phyloP scores from a whole-genome alignment of 2,113 vertebrate species.

The Atlantisia rogersi region DNA sequence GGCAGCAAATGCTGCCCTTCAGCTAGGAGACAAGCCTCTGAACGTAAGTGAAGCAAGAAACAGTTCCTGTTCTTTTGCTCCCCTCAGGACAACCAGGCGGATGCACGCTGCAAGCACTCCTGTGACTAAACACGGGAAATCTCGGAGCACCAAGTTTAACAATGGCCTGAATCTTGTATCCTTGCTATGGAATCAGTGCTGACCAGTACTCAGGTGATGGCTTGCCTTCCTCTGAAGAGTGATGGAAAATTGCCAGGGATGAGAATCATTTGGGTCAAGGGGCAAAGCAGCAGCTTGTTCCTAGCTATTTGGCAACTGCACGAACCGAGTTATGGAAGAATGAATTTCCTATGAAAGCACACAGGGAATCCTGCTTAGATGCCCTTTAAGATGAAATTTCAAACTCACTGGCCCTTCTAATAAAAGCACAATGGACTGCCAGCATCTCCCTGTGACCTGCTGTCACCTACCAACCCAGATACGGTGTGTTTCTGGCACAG shows the following conservation, averaged over 20 bases:
- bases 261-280: background rate
- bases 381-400: background rate
- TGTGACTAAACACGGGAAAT: background rate
- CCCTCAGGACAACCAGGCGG: background rate
- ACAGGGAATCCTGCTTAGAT: background rate
- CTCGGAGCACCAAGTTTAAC: background rate
- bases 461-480: background rate
- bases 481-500: background rate
- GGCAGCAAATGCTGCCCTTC: background rate
- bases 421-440: background rate
- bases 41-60: background rate
- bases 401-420: background rate
- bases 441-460: background rate
- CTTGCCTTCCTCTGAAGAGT: background rate
- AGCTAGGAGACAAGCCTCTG: background rate
- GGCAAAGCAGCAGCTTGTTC: background rate
- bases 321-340: background rate
- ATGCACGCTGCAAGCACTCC: background rate
- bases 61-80: background rate
- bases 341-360: background rate
- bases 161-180: background rate
- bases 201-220: background rate
- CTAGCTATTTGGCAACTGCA: background rate
- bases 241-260: background rate
- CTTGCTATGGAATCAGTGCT: background rate